Percentiles rank a stretch among this genome's conserved stretches.
These are phyloP conservation scores for Lycocorax pyrrhopterus DNA, from an alignment of 2,113 vertebrate species.

Conservation along the genomic window DNA sequence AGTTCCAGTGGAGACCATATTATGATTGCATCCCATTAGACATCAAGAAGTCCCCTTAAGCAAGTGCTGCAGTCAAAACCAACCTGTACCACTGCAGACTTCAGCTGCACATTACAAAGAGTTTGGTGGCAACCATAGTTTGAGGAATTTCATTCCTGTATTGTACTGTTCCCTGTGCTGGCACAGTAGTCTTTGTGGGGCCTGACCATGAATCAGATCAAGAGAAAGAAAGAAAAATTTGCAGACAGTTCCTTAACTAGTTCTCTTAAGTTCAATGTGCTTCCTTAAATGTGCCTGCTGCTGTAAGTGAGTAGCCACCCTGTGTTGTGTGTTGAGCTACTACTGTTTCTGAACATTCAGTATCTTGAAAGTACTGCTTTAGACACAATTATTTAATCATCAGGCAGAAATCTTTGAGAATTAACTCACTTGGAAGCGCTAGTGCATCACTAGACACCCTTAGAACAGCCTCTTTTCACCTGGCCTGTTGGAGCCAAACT, in stretches of 20 bases:
- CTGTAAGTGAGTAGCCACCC: neutral
- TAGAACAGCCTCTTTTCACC: neutral
- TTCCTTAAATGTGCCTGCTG: neutral
- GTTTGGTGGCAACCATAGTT: neutral
- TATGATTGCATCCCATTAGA: neutral
- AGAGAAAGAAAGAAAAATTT: neutral
- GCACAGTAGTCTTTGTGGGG: neutral
- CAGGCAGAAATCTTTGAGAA: neutral
- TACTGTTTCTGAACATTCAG: neutral
- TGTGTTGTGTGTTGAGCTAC: rapidly evolving
- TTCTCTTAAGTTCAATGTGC: neutral
- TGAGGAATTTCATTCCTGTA: neutral
- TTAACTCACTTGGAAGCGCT: neutral
- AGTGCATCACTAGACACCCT: neutral
- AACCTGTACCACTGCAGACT: neutral
- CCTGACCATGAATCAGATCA: neutral
- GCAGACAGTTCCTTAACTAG: neutral
- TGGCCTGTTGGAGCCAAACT: neutral
- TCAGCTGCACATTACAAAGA: neutral
- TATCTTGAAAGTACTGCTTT: neutral
- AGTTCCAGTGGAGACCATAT: neutral
- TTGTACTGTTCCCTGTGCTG: neutral
- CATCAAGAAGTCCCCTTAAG: neutral
- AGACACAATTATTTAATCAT: neutral
- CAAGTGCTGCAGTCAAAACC: neutral